Evolutionary conservation across 1,140 invertebrate genomes (phyloP), one percentile per base, ranked within the genome.

Genomic region (Drosophila arawakana): DNA sequence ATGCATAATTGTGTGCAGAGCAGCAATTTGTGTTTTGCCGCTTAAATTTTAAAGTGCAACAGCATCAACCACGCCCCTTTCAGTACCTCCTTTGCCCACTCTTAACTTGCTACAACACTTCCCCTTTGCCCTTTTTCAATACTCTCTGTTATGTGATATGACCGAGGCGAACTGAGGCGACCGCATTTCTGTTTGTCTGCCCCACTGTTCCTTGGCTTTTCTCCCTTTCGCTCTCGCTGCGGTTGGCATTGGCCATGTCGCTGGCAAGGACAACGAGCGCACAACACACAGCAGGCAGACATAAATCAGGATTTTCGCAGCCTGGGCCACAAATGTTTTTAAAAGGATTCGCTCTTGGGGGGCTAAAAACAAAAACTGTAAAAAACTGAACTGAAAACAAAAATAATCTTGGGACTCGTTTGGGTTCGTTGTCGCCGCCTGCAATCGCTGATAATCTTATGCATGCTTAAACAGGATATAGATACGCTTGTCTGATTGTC

Each of bases 261-360:
- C 54, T 72, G 66, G 78, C 69, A 76, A 81, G 82, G 80, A 88
- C 82, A 82, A 81, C 74, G 75, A 80, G 65, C 77, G 73, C 80
- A 37, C 18, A 39, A 8, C 21, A 54, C 18, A 18, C 83, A 88
- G 83, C 83, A 65, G 84, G 84, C 84, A 83, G 76, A 88, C 83
- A 88, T 88, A 88, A 88, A 88, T 88, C 83, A 89, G 83, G 83
- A 88, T 88, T 88, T 88, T 86, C 83, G 69, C 80, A 83, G 83
- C 83, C 76, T 66, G 72, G 78, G 69, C 83, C 83, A 89, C 83
- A 88, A 88, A 89, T 88, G 83, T 89, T 89, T 88, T 88, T 88
- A 83, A 88, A 88, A 88, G 83, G 83, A 88, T 88, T 88, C 83
- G 59, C 74, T 63, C 73, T 73, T 30, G 25, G 70, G 49, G 79